Base-by-base conservation (phyloP, 2,888 invertebrate species). In the Tolmerus cingulatus region DNA sequence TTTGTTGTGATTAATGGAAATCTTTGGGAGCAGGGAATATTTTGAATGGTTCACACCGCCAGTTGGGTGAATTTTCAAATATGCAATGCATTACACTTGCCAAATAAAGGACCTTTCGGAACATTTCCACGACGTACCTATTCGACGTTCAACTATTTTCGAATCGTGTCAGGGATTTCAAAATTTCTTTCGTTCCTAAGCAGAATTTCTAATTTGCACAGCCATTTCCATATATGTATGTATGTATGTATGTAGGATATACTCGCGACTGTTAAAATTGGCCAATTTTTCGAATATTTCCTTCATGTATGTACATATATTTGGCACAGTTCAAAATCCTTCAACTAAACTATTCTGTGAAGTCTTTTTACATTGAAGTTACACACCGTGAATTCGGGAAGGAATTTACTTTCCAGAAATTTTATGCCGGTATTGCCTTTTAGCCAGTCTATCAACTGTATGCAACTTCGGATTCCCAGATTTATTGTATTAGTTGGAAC, bases 401-500 rank as follows among this genome's bases (percentile, higher is more conserved):
- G 9, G 43, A 43, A 43, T 43, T 43, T n/a, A 19, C 46, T 40
- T 78, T 46, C 46, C 23, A 46, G 19, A 40, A 3, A 40, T 7
- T 23, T 78, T 40, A 23, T 46, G 12, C 7, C 16, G 16, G 37
- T 77, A 16, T 46, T 30, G 30, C 30, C 30, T 3, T 30, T 30
- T 30, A 30, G 1, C 30, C 1, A 30, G 30, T 2, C 30, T 30
- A 30, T 30, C 3, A 30, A 30, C 30, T 30, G 30, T 30, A 3
- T 30, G 12, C 79, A 46, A 5, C 46, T 55, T 57, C 9, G 7
- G 37, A 37, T 37, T 37, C 5, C 37, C 5, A 81, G 55, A 81
- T 81, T 81, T 81, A 81, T 81, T 81, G 81, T n/a, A n/a, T n/a
- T n/a, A 81, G 46, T 27, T 34, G 55, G 55, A 27, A 34, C 30